These are phyloP conservation scores for Halyomorpha halys DNA, from an alignment of 1,140 invertebrate species.

Conservation along the genomic window DNA sequence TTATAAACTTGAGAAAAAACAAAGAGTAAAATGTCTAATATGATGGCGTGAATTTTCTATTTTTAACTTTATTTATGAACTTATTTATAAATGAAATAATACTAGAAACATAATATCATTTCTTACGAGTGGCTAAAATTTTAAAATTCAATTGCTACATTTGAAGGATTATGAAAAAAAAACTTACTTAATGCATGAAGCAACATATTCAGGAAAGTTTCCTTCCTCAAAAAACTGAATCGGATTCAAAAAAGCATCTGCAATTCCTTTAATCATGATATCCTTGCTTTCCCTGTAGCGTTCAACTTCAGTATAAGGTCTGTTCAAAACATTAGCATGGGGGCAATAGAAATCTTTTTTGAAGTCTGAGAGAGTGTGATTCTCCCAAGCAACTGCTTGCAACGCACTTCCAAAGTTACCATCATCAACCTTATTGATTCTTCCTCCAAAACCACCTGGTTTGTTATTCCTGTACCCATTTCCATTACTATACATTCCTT, in stretches of 20 bases:
- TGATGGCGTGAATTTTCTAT: too few relatives aligned
- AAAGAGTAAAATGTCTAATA: too few relatives aligned
- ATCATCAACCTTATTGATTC: background rate
- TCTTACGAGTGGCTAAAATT: too few relatives aligned
- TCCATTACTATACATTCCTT: too few relatives aligned
- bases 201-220: constrained; percentile 66
- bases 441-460: too few relatives aligned
- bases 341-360: constrained; percentile 52
- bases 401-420: constrained; percentile 45
- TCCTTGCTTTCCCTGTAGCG: constrained; percentile 62
- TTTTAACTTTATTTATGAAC: too few relatives aligned
- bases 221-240: constrained; percentile 70
- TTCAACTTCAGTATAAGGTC: constrained; percentile 63
- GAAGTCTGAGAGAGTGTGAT: constrained; percentile 42
- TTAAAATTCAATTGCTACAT: too few relatives aligned
- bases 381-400: constrained; percentile 46
- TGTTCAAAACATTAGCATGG: constrained; percentile 38
- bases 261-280: constrained; percentile 68
- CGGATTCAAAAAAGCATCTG: constrained; percentile 43
- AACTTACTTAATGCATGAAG: constrained; percentile 62
- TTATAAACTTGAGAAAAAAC: too few relatives aligned
- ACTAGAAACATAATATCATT: too few relatives aligned
- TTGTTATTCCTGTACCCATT: too few relatives aligned
- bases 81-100: too few relatives aligned
- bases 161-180: constrained; percentile 20